Base-by-base conservation (phyloP, 2,888 invertebrate genomes). In the Flabesymbios commensalis region DNA sequence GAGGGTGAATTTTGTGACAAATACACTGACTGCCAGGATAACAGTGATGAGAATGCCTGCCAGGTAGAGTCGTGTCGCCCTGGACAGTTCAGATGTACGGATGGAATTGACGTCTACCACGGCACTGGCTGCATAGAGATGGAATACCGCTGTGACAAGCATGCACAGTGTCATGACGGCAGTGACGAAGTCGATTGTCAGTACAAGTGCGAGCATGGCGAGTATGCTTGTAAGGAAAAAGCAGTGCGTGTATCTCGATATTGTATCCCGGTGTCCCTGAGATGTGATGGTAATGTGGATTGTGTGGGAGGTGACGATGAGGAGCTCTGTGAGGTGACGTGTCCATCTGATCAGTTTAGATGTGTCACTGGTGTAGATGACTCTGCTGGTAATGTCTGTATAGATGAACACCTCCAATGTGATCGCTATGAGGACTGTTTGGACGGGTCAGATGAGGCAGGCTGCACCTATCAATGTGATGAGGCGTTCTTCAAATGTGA, bases 21-120 rank as follows among this genome's bases (percentile, higher is more conserved):
- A 10, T 42, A 56, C 14, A 26, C n/a, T 2, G 63, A 68, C 57
- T 68, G 68, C 51, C 22, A 39, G 4, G 65, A 68, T 39, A 59
- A 53, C 24, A 56, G 56, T 22, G 68, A 68, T 32, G 68, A 68
- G 53, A 17, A 26, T 10, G 26, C 33, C 31, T 65, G 63, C 53
- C 19, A 19, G 42, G 42, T 42, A n/a, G 55, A 41, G 1, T n/a
- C 28, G 7, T 64, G 64, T 31, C 31, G n/a, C 3, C 49, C 19
- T 17, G 31, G 32, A 28, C 32, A 55, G 43, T 61, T 64, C 54
- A 33, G 26, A 17, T 64, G 64, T 26, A 22, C 19, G 2, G 31
- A 49, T 22, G 19, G 53, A 22, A 19, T n/a, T 17, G 64, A 61
- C 28, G 7, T 28, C 2, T 39, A 39, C 22, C 59, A 53, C 4